A percentile compares a stretch with the other conserved stretches of the same genome.
These are phyloP conservation scores for Camponotus floridanus DNA, from an alignment of 1,140 invertebrate species.

Conservation along the genomic window DNA sequence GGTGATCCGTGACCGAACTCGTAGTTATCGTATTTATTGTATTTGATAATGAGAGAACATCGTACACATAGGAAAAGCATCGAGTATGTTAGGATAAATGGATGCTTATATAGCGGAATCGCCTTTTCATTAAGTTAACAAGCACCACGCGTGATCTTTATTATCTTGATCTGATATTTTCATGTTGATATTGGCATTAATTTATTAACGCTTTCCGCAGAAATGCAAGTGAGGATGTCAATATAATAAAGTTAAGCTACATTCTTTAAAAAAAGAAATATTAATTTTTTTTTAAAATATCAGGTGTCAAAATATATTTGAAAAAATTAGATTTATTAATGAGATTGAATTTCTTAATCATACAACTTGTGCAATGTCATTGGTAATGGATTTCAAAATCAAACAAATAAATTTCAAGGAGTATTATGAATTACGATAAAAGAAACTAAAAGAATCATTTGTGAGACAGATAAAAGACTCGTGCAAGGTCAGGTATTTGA, in stretches of 20 bases:
- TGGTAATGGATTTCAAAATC: no score
- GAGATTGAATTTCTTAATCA: no score
- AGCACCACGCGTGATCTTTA: neutral
- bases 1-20: neutral
- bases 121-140: neutral
- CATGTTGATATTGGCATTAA: neutral
- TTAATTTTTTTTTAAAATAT: no score
- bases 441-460: neutral
- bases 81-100: neutral
- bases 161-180: neutral
- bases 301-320: neutral
- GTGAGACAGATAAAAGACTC: neutral
- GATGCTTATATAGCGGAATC: neutral
- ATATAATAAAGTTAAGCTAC: no score
- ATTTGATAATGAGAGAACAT: neutral
- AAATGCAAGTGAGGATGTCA: neutral
- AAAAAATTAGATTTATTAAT: neutral
- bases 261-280: neutral
- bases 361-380: no score
- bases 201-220: neutral
- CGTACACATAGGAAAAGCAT: neutral
- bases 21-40: constrained; percentile 40
- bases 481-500: neutral
- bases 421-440: constrained; percentile 9
- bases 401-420: neutral